Conservation (phyloP, 2,113 vertebrate species). For the Chionis minor region DNA sequence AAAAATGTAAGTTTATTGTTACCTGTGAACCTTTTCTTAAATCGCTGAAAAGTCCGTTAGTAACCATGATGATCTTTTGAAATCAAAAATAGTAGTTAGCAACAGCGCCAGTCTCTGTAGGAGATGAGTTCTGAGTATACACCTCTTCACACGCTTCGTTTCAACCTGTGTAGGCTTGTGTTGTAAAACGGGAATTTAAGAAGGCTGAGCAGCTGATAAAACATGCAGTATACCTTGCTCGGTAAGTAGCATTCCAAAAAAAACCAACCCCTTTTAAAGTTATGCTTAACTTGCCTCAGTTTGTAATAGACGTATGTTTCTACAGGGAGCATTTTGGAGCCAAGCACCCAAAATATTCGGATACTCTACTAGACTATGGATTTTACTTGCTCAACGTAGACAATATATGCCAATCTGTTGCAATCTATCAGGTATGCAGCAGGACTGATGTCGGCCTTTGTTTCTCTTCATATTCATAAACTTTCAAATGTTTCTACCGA, state of each 20-base stretch:
- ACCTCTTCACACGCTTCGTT: not conserved
- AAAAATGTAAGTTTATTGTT: not conserved
- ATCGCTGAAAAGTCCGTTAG: not conserved
- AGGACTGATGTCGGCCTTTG: not conserved
- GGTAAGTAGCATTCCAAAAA: conserved; percentile 74
- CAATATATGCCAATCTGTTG: conserved; percentile 98
- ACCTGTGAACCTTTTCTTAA: not conserved
- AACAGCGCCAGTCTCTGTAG: not conserved
- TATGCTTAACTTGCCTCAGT: fast-evolving
- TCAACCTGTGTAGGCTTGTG: conserved; percentile 85
- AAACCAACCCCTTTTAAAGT: not conserved
- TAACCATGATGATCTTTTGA: not conserved
- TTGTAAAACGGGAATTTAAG: conserved; percentile 97
- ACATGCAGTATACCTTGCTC: conserved; percentile 94
- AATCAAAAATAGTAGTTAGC: fast-evolving
- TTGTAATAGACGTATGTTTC: not conserved
- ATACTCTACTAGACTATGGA: conserved; percentile 96
- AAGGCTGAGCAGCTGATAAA: conserved; percentile 99
- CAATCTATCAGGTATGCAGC: conserved; percentile 93
- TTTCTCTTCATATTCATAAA: not conserved
- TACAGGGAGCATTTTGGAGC: conserved; percentile 96
- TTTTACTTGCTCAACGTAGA: conserved; percentile 99
- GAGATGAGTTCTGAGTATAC: not conserved
- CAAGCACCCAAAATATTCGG: conserved; percentile 98
- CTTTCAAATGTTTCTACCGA: not conserved